Conservation (phyloP, 2,113 vertebrate genomes). For the Polyodon spathula region DNA sequence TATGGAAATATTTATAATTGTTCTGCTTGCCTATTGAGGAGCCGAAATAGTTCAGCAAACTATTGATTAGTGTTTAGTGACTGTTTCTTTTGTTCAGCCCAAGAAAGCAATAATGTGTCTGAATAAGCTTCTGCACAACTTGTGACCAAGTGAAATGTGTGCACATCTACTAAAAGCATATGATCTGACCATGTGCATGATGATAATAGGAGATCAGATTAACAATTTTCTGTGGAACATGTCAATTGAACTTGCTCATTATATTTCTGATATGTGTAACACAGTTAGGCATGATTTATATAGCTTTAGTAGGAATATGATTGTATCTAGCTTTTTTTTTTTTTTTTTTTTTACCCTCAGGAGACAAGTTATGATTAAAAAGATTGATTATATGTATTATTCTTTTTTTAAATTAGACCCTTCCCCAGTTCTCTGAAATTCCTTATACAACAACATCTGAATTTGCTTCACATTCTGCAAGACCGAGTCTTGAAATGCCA, state of each 20-base stretch:
- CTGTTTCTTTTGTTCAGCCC: background rate
- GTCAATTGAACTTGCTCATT: too few species aligned
- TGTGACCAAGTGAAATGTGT: background rate
- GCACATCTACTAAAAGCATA: background rate
- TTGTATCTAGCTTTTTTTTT: too few species aligned
- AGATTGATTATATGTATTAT: background rate
- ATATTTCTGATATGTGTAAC: too few species aligned
- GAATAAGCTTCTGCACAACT: constrained; percentile 9
- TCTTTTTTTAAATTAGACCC: constrained; percentile 51
- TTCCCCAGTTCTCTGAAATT: constrained; percentile 87
- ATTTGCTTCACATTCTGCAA: constrained; percentile 84
- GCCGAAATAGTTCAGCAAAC: background rate
- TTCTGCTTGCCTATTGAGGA: too few species aligned
- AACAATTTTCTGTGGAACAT: too few species aligned
- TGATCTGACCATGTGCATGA: background rate
- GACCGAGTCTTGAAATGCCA: constrained; percentile 85
- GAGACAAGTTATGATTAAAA: too few species aligned
- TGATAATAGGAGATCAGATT: background rate
- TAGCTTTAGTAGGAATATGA: too few species aligned
- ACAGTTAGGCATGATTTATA: too few species aligned
- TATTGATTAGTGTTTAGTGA: background rate
- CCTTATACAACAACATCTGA: constrained; percentile 89
- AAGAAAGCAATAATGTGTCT: background rate
- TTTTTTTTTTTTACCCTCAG: too few species aligned
- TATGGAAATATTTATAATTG: too few species aligned